Percentiles rank a stretch among this genome's conserved stretches.
phyloP scores from a whole-genome alignment of 2,113 vertebrate genomes.

The Oplegnathus fasciatus region DNA sequence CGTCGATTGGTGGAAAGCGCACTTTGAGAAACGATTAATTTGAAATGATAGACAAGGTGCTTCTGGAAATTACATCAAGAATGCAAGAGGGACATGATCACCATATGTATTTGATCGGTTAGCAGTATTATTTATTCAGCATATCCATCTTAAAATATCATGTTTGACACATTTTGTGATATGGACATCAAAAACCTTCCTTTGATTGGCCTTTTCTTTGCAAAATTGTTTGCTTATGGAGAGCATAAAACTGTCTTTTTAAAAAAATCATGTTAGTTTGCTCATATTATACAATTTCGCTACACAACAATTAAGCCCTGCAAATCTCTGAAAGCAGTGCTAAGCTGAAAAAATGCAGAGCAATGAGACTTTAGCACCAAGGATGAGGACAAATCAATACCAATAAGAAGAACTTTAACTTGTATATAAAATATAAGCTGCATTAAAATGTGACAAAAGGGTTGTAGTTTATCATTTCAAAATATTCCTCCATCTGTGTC shows the following conservation, averaged over 20 bases:
- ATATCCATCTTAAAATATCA: neutral
- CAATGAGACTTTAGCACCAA: neutral
- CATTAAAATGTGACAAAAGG: neutral
- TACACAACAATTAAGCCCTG: neutral
- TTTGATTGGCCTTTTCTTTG: neutral
- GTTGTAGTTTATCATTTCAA: neutral
- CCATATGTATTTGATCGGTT: neutral
- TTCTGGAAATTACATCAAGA: conserved; percentile 19
- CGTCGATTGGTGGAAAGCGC: too few species aligned
- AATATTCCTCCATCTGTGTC: conserved; percentile 4
- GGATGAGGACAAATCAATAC: conserved; percentile 7
- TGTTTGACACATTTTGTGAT: neutral
- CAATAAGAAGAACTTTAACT: neutral
- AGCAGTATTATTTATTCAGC: neutral
- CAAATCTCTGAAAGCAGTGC: neutral
- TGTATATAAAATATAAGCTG: neutral
- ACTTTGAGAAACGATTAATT: neutral
- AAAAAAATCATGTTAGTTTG: neutral
- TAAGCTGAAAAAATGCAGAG: conserved; percentile 9
- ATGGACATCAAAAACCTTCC: neutral
- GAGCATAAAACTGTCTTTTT: neutral
- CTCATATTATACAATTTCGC: neutral
- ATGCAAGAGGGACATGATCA: neutral
- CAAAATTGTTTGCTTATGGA: neutral
- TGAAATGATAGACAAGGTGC: neutral